phyloP scores from a whole-genome alignment of 2,113 vertebrate genomes.

The Pedetes capensis region DNA sequence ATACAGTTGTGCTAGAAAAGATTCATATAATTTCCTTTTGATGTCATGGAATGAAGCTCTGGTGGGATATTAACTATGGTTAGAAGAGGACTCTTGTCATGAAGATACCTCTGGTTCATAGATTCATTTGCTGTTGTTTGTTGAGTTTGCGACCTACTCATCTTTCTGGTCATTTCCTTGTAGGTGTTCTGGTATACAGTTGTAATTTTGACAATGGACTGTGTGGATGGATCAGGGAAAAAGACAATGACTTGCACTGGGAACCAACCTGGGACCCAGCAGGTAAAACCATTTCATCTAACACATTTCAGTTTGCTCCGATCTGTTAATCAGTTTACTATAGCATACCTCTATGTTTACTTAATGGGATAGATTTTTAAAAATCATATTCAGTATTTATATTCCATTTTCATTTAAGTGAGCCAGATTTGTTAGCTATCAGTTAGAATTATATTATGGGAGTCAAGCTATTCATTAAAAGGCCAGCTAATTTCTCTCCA shows the following conservation, averaged over 20 bases:
- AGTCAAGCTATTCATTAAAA: background rate
- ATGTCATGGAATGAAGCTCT: background rate
- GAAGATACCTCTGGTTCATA: background rate
- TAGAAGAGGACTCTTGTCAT: background rate
- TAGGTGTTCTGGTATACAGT: constrained; percentile 90
- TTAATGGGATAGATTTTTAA: background rate
- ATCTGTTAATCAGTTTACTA: too few relatives aligned
- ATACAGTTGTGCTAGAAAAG: background rate
- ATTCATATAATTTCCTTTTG: background rate
- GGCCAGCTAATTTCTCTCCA: background rate
- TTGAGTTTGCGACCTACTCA: background rate
- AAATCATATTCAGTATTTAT: background rate
- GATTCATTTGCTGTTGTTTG: too few relatives aligned
- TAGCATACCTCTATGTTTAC: background rate
- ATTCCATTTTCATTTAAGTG: background rate
- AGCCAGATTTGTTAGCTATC: background rate
- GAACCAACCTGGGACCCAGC: constrained; percentile 86
- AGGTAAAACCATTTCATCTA: constrained; percentile 69
- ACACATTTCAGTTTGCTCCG: background rate
- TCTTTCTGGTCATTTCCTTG: constrained; percentile 35
- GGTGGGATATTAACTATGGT: background rate
- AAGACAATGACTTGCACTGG: constrained; percentile 92
- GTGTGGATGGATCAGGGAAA: constrained; percentile 94
- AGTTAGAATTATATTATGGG: background rate
- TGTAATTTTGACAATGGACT: constrained; percentile 95